Evolutionary conservation across 2,888 invertebrate species (phyloP).

Genomic region (Gibbula magus): DNA sequence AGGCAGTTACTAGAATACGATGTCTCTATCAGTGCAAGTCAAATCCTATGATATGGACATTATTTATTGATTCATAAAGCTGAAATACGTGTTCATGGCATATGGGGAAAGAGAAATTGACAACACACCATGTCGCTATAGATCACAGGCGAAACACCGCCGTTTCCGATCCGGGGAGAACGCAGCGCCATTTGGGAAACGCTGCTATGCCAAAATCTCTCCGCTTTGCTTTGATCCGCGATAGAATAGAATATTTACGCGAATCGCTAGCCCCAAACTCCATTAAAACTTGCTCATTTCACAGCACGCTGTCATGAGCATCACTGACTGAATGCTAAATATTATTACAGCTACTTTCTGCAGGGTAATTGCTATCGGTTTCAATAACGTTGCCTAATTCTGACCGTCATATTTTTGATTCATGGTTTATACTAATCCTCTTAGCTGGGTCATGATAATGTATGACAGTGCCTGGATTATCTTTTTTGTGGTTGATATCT

Average conservation of each 20-base stretch:
- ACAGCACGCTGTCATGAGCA: background rate
- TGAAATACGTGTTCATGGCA: background rate
- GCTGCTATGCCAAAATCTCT: background rate
- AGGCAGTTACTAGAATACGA: background rate
- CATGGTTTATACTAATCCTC: too few species aligned
- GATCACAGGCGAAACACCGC: background rate
- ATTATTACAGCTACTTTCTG: background rate
- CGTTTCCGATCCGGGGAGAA: background rate
- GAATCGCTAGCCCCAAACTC: slow-evolving; percentile 1
- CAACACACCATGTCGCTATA: slow-evolving; percentile 7
- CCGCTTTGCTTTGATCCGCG: background rate
- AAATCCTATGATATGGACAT: background rate
- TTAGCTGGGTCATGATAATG: too few species aligned
- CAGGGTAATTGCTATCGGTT: background rate
- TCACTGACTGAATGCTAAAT: slow-evolving; percentile 2
- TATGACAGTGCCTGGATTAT: too few species aligned
- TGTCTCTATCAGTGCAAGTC: background rate
- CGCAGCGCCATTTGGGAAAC: background rate
- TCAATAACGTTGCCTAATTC: too few species aligned
- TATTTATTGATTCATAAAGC: slow-evolving; percentile 8
- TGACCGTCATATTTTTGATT: too few species aligned
- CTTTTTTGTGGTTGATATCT: too few species aligned
- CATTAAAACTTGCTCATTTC: slow-evolving; percentile 5
- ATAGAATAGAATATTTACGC: slow-evolving; percentile 2
- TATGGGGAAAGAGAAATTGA: slow-evolving; percentile 10